Conservation (phyloP, 37 sponge, comb jelly and placozoan species). For the Oscarella lobularis region DNA sequence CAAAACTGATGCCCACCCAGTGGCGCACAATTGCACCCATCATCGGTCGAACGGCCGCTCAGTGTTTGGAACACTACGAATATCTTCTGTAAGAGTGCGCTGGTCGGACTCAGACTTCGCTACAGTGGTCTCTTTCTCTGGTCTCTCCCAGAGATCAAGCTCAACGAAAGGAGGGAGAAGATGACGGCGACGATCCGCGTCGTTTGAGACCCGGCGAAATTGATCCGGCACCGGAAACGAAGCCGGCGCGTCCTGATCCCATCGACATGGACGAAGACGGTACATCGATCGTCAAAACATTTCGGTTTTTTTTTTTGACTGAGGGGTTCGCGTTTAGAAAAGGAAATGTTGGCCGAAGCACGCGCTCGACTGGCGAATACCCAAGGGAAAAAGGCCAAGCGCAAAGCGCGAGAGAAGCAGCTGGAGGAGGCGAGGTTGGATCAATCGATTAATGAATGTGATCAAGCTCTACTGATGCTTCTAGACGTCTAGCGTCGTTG, state of each 20-base stretch:
- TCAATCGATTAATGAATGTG: neutral
- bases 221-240: constrained; percentile 90
- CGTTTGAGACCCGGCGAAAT: constrained; percentile 91
- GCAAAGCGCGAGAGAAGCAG: constrained; percentile 98
- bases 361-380: constrained; percentile 97
- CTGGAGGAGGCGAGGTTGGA: constrained; percentile 96
- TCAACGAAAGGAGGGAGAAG: constrained; percentile 90
- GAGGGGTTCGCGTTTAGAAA: no score
- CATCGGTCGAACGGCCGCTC: constrained; percentile 94
- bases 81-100: constrained; percentile 87
- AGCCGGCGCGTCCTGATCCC: constrained; percentile 95
- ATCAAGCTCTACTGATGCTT: neutral
- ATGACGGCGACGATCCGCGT: constrained; percentile 63
- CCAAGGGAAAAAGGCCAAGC: constrained; percentile 99
- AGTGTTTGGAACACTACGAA: constrained; percentile 98
- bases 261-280: constrained; percentile 99
- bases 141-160: constrained; percentile 53
- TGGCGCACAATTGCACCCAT: constrained; percentile 98
- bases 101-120: neutral
- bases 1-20: constrained; percentile 96
- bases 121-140: neutral
- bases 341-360: constrained; percentile 98
- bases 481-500: constrained; percentile 71
- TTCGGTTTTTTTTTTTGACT: no score
- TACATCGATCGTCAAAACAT: no score